A percentile compares a stretch with the other conserved stretches of the same genome.
Conservation (phyloP, 2,113 vertebrate species). For the Sphaerodactylus townsendi region DNA sequence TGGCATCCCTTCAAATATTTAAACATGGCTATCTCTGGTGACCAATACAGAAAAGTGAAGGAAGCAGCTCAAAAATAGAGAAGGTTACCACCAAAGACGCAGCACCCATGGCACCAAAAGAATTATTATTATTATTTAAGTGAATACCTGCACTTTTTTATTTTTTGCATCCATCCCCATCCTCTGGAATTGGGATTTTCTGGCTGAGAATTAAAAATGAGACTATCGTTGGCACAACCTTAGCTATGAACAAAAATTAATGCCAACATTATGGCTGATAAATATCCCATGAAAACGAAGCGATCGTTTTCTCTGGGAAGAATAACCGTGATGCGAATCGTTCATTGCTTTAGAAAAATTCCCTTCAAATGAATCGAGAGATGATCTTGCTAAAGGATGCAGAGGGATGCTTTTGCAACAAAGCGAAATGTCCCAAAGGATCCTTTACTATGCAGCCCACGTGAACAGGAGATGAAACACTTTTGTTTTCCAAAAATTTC, state of each 20-base stretch:
- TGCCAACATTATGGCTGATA: background rate
- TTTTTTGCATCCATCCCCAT: background rate
- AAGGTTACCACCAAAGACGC: no score
- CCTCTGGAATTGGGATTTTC: no score
- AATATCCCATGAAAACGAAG: background rate
- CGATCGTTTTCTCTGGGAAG: background rate
- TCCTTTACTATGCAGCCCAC: background rate
- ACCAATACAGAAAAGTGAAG: background rate
- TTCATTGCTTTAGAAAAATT: background rate
- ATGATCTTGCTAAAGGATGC: background rate
- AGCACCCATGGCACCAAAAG: background rate
- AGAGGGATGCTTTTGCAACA: background rate
- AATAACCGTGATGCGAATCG: background rate
- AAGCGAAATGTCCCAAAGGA: background rate
- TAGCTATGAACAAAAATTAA: background rate
- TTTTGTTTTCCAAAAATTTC: no score
- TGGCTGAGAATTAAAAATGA: background rate
- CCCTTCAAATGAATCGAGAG: background rate
- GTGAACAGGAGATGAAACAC: no score
- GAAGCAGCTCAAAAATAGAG: no score
- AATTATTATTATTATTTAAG: background rate
- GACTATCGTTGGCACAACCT: background rate
- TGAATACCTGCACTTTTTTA: background rate
- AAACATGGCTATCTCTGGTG: no score
- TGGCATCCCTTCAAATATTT: no score